Percentiles rank a stretch among this genome's conserved stretches.
phyloP scores from a whole-genome alignment of 1,140 invertebrate genomes.

The Aporrectodea caliginosa region DNA sequence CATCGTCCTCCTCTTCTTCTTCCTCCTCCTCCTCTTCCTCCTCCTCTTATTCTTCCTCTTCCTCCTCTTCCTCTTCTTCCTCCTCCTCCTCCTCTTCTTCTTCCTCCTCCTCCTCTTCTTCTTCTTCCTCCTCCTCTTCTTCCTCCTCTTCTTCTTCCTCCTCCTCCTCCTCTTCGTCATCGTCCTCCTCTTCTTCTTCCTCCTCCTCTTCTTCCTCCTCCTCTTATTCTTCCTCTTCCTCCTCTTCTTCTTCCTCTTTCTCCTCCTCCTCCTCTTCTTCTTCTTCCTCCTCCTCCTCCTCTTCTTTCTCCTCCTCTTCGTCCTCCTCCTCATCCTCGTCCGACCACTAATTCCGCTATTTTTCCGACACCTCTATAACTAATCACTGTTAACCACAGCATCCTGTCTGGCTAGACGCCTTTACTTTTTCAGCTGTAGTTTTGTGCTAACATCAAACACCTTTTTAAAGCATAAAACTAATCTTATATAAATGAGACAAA shows the following conservation, averaged over 20 bases:
- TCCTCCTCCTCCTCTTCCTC: no score
- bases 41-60: no score
- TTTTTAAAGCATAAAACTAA: no score
- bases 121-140: slow-evolving; percentile 45
- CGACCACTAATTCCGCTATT: slow-evolving; percentile 61
- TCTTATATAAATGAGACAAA: no score
- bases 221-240: no score
- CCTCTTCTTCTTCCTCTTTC: slow-evolving; percentile 41
- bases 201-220: slow-evolving; percentile 38
- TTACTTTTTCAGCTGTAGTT: no score
- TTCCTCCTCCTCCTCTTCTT: slow-evolving; percentile 26
- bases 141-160: slow-evolving; percentile 66
- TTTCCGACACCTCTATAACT: slow-evolving; percentile 64
- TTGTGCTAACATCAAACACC: no score
- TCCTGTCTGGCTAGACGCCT: slow-evolving; percentile 75
- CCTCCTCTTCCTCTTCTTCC: no score
- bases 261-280: slow-evolving; percentile 56
- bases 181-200: slow-evolving; percentile 42
- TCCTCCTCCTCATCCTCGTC: slow-evolving; percentile 75
- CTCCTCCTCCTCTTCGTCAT: slow-evolving; percentile 57
- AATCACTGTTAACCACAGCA: slow-evolving; percentile 72
- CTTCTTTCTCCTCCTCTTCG: slow-evolving; percentile 71
- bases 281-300: slow-evolving; percentile 74
- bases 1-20: no score
- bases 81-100: slow-evolving; percentile 56